Conservation (phyloP, 2,113 vertebrate genomes). For the Ptilorrhoa leucosticta region DNA sequence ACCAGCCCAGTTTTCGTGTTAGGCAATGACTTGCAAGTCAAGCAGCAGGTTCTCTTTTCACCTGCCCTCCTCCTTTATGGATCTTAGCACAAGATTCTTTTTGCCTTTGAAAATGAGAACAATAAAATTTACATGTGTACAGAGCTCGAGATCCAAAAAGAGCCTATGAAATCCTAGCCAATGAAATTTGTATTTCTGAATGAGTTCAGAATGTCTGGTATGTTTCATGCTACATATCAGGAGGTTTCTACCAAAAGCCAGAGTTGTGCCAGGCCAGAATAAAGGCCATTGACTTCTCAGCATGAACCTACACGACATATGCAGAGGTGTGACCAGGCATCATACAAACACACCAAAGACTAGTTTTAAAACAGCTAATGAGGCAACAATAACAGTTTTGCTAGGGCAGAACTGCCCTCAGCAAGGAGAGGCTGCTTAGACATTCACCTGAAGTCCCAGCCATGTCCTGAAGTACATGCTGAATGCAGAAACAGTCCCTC, state of each 20-base stretch:
- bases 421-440: background rate
- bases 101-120: background rate
- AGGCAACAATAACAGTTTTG: background rate
- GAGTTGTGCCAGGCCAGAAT: background rate
- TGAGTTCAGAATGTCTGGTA: background rate
- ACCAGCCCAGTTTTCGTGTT: background rate
- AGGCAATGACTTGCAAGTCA: background rate
- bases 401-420: background rate
- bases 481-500: background rate
- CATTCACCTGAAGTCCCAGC: background rate
- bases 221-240: background rate
- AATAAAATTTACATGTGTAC: background rate
- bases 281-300: background rate
- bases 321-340: background rate
- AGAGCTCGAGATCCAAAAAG: background rate
- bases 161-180: background rate
- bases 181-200: background rate
- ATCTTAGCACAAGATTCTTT: background rate
- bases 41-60: background rate
- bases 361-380: background rate
- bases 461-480: fast-evolving
- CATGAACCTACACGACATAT: background rate
- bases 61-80: fast-evolving
- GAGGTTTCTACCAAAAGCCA: background rate
- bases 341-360: background rate